Evolutionary conservation across 2,888 invertebrate species (phyloP).

Genomic region (Ophion costatus): DNA sequence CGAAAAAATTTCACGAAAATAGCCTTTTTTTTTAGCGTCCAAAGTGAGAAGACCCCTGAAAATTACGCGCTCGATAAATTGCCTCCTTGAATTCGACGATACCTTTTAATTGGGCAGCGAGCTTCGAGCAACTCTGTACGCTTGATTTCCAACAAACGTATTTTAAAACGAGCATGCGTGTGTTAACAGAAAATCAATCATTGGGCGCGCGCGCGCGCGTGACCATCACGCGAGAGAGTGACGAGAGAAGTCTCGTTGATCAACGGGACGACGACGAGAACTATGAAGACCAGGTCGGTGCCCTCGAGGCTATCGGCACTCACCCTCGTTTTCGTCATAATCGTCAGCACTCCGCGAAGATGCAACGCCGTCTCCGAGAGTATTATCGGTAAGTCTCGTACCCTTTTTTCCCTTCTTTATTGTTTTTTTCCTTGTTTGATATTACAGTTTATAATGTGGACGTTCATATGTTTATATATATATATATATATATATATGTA

Average conservation of each 20-base stretch:
- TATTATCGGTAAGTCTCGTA: slow-evolving; percentile 77
- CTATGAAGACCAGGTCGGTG: slow-evolving; percentile 68
- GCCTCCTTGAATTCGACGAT: too few relatives aligned
- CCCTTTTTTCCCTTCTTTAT: neutral
- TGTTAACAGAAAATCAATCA: slow-evolving; percentile 54
- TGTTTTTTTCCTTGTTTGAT: neutral
- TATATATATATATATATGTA: too few relatives aligned
- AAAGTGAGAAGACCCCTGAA: too few relatives aligned
- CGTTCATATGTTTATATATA: too few relatives aligned
- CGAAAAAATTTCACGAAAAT: too few relatives aligned
- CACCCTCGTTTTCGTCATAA: slow-evolving; percentile 73
- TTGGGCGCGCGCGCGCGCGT: slow-evolving; percentile 14
- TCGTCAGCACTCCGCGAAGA: slow-evolving; percentile 59
- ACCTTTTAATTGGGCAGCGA: too few relatives aligned
- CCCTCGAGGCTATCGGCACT: slow-evolving; percentile 71
- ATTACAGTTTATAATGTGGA: too few relatives aligned
- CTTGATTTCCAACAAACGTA: too few relatives aligned
- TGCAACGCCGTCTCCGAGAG: slow-evolving; percentile 78
- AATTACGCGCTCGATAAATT: too few relatives aligned
- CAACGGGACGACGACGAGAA: slow-evolving; percentile 63
- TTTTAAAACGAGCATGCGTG: neutral
- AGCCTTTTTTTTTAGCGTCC: too few relatives aligned
- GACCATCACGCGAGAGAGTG: slow-evolving; percentile 37
- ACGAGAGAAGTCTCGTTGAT: slow-evolving; percentile 54
- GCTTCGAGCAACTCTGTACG: too few relatives aligned